A percentile compares a stretch with the other conserved stretches of the same genome.
phyloP scores from a whole-genome alignment of 1,140 invertebrate species.

The Pinna nobilis region DNA sequence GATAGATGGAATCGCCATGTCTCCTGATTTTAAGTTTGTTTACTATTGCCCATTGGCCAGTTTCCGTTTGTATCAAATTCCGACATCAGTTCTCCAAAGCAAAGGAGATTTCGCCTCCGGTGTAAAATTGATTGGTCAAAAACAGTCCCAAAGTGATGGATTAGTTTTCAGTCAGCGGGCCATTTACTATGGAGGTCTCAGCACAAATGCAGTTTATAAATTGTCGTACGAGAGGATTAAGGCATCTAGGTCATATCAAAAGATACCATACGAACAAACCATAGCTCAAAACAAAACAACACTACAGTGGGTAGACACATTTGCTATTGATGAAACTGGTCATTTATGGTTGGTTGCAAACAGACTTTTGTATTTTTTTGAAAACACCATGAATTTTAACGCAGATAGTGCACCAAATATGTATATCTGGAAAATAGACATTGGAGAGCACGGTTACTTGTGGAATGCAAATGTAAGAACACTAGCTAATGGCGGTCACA shows the following conservation, averaged over 20 bases:
- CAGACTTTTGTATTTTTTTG: slow-evolving; percentile 21
- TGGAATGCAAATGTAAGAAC: slow-evolving; percentile 28
- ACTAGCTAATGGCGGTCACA: too few relatives aligned
- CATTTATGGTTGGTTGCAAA: slow-evolving; percentile 46
- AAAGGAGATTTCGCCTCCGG: not conserved
- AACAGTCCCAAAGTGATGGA: slow-evolving; percentile 39
- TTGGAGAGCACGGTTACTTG: slow-evolving; percentile 33
- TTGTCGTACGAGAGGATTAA: not conserved
- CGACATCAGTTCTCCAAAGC: slow-evolving; percentile 37
- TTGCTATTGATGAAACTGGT: slow-evolving; percentile 33
- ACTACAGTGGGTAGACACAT: slow-evolving; percentile 39
- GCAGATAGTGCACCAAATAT: slow-evolving; percentile 19
- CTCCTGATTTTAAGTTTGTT: slow-evolving; percentile 49
- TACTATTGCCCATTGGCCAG: slow-evolving; percentile 51
- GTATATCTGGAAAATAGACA: slow-evolving; percentile 37
- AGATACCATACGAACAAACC: not conserved
- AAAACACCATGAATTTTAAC: slow-evolving; percentile 19
- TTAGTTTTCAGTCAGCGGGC: slow-evolving; percentile 40
- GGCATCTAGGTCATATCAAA: too few relatives aligned
- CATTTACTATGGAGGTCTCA: slow-evolving; percentile 45
- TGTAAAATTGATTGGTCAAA: slow-evolving; percentile 31
- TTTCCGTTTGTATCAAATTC: slow-evolving; percentile 37
- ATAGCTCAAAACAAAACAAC: not conserved
- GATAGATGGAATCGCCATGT: slow-evolving; percentile 57
- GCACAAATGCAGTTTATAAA: slow-evolving; percentile 39